Base-by-base conservation (phyloP, 35 echinoderm and acorn worm species). In the Lytechinus pictus region DNA sequence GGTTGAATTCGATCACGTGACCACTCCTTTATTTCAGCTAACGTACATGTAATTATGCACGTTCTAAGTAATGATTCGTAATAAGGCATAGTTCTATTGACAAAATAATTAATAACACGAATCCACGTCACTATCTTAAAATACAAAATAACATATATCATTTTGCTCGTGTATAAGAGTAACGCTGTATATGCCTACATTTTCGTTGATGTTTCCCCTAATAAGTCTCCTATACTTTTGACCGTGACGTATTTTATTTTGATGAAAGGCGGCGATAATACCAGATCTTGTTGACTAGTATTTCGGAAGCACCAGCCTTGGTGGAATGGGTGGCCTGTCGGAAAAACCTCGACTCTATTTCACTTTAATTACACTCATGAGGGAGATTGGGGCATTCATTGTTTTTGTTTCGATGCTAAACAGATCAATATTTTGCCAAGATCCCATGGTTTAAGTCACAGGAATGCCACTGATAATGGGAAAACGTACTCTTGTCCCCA, bases 351-450 rank as follows among this genome's bases (percentile, higher is more conserved):
- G 92, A 57, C 54, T 93, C 53, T 93, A 55, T 55, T 93, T 93
- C 92, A 55, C 54, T 93, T 93, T 93, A 93, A 93, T 93, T 93
- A 93, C 57, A 27, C 92, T 93, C 92, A 19, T 93, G 92, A 93
- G 92, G 57, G 27, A 93, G 27, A 10, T 93, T 55, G 54, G 27
- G 55, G 16, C 11, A 11, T 90, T 52, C 28, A 14, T 4, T 44
- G 29, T 52, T 90, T 90, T 54, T 44, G 88, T 54, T 90, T 54
- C 28, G 88, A 90, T 52, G 27, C 28, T 51, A 90, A 90, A 90
- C 88, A 90, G 88, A 90, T 90, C 88, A 90, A 54, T 90, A 44
- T 52, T 90, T 19, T 90, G 66, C 14, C 66, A 24, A n/a, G 66
- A 3, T 16, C 66, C 66, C 66, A 79, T 79, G 66, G 66, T 24